Conservation (phyloP, 2,888 invertebrate genomes). For the Lydus trimaculatus region DNA sequence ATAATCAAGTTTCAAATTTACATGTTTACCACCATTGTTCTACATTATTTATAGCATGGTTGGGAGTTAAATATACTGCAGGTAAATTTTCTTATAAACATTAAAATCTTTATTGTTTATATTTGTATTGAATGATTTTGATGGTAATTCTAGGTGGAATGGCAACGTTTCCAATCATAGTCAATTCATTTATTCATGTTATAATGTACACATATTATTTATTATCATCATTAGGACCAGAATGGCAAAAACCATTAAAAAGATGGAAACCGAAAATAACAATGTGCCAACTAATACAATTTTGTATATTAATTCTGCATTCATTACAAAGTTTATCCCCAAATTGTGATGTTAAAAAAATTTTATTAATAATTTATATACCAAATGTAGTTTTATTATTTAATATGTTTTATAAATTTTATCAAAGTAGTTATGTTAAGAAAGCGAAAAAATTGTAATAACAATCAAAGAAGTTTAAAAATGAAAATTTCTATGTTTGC, state of each 20-base stretch:
- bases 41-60: constrained; percentile 68
- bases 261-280: constrained; percentile 68
- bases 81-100: constrained; percentile 64
- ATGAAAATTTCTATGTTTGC: background rate
- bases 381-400: constrained; percentile 71
- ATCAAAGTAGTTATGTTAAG: constrained; percentile 65
- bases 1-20: constrained; percentile 73
- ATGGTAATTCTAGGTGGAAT: constrained; percentile 66
- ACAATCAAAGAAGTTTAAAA: background rate
- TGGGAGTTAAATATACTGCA: constrained; percentile 69
- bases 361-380: constrained; percentile 65
- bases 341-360: constrained; percentile 65
- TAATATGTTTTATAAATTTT: constrained; percentile 77
- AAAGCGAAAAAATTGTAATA: constrained; percentile 30
- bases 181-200: constrained; percentile 74
- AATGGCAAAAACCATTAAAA: constrained; percentile 63
- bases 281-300: constrained; percentile 76
- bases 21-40: constrained; percentile 78
- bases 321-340: constrained; percentile 64
- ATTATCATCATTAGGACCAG: constrained; percentile 68
- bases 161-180: constrained; percentile 69
- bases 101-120: background rate
- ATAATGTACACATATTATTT: constrained; percentile 83
- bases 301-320: constrained; percentile 69
- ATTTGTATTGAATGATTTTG: no score